Percentiles rank a stretch among this genome's conserved stretches.
Conservation (phyloP, 2,113 vertebrate species). For the Oxyura jamaicensis region DNA sequence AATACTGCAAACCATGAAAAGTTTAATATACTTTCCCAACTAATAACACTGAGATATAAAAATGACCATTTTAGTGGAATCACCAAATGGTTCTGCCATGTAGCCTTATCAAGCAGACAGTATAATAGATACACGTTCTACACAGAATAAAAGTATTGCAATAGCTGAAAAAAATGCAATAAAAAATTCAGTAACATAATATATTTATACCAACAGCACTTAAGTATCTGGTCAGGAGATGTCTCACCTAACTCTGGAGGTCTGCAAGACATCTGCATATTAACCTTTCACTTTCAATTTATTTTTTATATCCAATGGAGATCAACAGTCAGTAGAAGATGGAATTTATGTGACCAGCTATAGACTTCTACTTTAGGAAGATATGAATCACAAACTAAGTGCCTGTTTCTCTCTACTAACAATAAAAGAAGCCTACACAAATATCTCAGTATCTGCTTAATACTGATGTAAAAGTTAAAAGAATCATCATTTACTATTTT, state of each 20-base stretch:
- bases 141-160: not conserved
- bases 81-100: not conserved
- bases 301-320: not conserved
- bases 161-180: not conserved
- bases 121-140: not conserved
- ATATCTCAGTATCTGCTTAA: not conserved
- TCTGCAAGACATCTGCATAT: not conserved
- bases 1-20: not conserved
- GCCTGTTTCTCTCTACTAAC: not conserved
- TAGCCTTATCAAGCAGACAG: not conserved
- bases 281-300: not conserved
- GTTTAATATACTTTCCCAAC: not conserved
- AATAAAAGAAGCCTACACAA: not conserved
- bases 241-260: not conserved
- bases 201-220: not conserved
- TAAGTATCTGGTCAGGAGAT: not conserved
- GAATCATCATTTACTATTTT: not conserved
- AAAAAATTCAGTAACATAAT: not conserved
- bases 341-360: not conserved
- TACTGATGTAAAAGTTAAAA: not conserved
- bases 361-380: not conserved
- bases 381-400: not conserved
- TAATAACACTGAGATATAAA: not conserved
- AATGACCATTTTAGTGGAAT: not conserved
- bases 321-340: not conserved